phyloP scores from a whole-genome alignment of 2,888 invertebrate genomes.

The Piscicola geometra region DNA sequence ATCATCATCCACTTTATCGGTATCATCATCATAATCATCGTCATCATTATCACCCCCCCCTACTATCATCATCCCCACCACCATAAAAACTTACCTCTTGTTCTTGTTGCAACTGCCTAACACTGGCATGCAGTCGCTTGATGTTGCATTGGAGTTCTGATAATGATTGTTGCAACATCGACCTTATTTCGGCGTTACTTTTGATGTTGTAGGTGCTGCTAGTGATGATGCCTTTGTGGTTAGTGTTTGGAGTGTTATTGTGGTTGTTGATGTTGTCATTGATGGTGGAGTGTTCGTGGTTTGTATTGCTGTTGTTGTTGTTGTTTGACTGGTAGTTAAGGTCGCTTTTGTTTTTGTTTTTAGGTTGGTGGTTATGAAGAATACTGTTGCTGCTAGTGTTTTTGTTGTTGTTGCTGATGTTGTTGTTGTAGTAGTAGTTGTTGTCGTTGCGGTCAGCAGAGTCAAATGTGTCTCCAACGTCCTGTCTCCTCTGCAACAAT shows the following conservation, averaged over 20 bases:
- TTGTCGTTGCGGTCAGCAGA: neutral
- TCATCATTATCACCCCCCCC: too few relatives aligned
- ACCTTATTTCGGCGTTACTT: neutral
- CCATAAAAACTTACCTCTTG: neutral
- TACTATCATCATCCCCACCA: too few relatives aligned
- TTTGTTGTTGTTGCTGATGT: neutral
- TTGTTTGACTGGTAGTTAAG: neutral
- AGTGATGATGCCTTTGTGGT: neutral
- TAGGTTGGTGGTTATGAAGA: neutral
- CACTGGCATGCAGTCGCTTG: neutral
- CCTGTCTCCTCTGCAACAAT: too few relatives aligned
- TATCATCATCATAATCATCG: neutral
- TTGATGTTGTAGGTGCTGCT: neutral
- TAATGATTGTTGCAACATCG: neutral
- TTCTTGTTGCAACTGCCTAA: neutral
- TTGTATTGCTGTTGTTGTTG: neutral
- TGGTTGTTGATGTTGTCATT: too few relatives aligned
- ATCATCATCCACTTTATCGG: neutral
- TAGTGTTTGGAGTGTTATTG: neutral
- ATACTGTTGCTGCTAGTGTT: neutral
- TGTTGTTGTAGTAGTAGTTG: neutral
- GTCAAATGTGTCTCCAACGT: too few relatives aligned
- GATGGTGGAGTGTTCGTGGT: too few relatives aligned
- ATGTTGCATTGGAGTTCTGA: neutral
- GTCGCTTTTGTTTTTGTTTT: neutral